Conservation (phyloP, 53 echinoderm and acorn worm genomes). For the Holothuria scabra region DNA sequence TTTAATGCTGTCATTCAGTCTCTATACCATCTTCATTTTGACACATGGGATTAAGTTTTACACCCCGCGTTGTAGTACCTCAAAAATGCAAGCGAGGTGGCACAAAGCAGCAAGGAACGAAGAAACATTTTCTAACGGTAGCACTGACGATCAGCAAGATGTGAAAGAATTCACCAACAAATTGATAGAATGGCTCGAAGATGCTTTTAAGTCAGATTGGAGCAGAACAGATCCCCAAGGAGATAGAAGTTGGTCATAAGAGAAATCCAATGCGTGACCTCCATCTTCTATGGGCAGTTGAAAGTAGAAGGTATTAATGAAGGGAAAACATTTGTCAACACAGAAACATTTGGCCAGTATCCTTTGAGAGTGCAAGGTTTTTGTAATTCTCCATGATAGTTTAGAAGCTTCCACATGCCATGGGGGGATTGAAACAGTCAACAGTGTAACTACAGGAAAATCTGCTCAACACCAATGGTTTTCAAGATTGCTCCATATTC, state of each 20-base stretch:
- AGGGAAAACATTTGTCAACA: conserved; percentile 92
- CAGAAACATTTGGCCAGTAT: conserved; percentile 97
- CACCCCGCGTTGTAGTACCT: no score
- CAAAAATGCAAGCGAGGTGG: no score
- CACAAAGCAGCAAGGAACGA: no score
- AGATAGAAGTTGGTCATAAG: conserved; percentile 19
- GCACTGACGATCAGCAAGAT: conserved; percentile 94
- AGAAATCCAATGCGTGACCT: conserved; percentile 94
- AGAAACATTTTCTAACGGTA: conserved; percentile 80
- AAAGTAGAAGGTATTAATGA: conserved; percentile 95
- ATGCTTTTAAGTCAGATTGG: conserved; percentile 94
- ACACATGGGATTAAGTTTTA: no score
- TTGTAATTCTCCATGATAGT: conserved; percentile 85
- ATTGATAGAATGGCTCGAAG: conserved; percentile 95
- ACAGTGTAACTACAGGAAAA: conserved; percentile 70
- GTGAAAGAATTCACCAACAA: conserved; percentile 99
- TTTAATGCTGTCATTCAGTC: conserved; percentile 99
- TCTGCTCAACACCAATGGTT: conserved; percentile 99
- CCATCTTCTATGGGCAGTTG: conserved; percentile 97
- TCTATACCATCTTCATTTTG: no score
- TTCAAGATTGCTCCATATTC: conserved; percentile 85
- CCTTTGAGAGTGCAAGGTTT: conserved; percentile 90
- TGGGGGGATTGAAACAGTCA: conserved; percentile 90
- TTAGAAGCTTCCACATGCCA: conserved; percentile 92
- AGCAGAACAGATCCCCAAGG: conserved; percentile 68